Evolutionary conservation across 2,113 vertebrate species (phyloP).

Genomic region (Channa argus): DNA sequence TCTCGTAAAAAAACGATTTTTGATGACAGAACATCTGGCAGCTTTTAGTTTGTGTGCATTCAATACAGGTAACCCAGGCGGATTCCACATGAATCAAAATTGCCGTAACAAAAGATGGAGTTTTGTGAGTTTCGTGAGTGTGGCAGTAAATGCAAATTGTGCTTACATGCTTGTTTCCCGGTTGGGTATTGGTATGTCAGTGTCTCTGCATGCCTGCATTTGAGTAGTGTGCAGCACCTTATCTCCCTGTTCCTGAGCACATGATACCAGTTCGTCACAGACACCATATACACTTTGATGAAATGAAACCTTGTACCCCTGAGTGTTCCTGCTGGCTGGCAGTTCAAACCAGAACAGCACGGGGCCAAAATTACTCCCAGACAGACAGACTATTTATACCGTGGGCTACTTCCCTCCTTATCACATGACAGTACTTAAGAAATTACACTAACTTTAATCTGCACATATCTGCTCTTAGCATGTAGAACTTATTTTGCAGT

Average conservation of each 20-base stretch:
- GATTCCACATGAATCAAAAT: constrained; percentile 5
- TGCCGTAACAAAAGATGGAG: no score
- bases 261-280: constrained; percentile 37
- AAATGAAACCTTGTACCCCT: constrained; percentile 57
- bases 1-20: background rate
- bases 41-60: background rate
- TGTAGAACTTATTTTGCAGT: background rate
- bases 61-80: background rate
- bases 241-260: constrained; percentile 46
- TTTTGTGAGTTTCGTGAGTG: background rate
- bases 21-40: background rate
- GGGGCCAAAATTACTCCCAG: constrained; percentile 51
- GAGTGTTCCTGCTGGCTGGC: constrained; percentile 62
- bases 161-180: constrained; percentile 2
- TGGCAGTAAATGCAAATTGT: constrained; percentile 32
- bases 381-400: constrained; percentile 67
- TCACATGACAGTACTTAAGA: constrained; percentile 49
- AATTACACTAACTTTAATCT: constrained; percentile 37
- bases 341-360: constrained; percentile 61
- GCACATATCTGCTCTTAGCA: background rate
- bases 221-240: constrained; percentile 28
- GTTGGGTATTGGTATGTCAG: constrained; percentile 39
- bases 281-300: constrained; percentile 48
- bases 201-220: constrained; percentile 29
- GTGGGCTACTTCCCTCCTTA: constrained; percentile 29